phyloP scores from a whole-genome alignment of 2,797 vertebrate species.

The Luscinia luscinia region DNA sequence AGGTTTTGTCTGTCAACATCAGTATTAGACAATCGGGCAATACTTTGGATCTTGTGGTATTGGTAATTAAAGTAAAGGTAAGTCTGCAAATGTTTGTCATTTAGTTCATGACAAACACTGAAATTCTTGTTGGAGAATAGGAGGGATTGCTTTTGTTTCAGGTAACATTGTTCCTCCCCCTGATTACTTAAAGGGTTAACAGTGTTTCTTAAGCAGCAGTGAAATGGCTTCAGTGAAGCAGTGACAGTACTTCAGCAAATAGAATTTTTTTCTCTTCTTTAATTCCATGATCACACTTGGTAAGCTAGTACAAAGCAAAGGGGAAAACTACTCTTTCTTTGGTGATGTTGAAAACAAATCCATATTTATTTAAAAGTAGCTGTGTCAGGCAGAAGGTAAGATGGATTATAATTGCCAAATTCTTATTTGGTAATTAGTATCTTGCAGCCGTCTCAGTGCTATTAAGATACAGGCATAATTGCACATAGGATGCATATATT shows the following conservation, averaged over 20 bases:
- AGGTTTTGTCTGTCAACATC: not conserved
- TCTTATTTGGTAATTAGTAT: conserved; percentile 33
- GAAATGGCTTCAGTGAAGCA: not conserved
- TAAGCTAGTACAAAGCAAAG: not conserved
- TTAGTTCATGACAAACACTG: not conserved
- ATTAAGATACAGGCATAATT: conserved; percentile 33
- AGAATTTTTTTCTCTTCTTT: not conserved
- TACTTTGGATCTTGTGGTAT: not conserved
- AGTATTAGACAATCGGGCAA: rapidly evolving
- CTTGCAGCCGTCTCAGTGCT: not conserved
- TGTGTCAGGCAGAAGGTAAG: not conserved
- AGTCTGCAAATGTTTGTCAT: not conserved
- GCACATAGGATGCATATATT: not conserved
- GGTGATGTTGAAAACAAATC: not conserved
- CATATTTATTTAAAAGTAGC: conserved; percentile 8
- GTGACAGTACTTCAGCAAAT: not conserved
- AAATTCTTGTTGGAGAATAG: not conserved
- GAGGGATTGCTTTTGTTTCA: not conserved
- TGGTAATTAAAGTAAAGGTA: conserved; percentile 2
- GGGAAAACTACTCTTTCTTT: not conserved
- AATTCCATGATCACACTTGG: not conserved
- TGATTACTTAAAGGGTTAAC: not conserved
- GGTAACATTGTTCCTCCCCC: not conserved
- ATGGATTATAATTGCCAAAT: conserved; percentile 19
- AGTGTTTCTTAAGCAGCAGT: not conserved